phyloP scores from a whole-genome alignment of 2,888 invertebrate genomes.

The Cyclophora albipunctata region DNA sequence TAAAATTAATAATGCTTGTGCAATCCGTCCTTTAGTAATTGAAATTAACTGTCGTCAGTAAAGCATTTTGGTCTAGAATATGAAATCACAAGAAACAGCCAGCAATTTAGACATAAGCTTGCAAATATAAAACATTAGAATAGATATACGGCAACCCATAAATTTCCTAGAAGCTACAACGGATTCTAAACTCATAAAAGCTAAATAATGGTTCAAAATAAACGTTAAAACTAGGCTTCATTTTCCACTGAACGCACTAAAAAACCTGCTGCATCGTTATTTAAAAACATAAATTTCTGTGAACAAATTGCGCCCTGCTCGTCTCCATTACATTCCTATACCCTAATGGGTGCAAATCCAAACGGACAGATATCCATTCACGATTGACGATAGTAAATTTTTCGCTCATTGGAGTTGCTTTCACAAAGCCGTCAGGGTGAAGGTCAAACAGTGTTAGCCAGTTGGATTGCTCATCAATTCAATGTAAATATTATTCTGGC shows the following conservation, averaged over 20 bases:
- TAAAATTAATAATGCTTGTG: too few species aligned
- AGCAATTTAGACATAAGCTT: too few species aligned
- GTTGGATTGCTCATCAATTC: conserved; percentile 55
- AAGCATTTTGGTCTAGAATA: too few species aligned
- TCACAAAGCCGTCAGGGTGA: conserved; percentile 42
- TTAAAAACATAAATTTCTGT: conserved; percentile 21
- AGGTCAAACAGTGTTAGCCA: conserved; percentile 55
- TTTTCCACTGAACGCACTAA: conserved; percentile 4
- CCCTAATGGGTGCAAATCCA: conserved; percentile 21
- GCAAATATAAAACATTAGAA: too few species aligned
- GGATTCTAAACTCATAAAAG: too few species aligned
- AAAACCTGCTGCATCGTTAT: conserved; percentile 4
- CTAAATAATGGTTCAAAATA: too few species aligned
- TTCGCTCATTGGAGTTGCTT: conserved; percentile 50
- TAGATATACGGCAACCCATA: too few species aligned
- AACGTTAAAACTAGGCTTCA: not conserved
- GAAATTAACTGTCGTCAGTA: too few species aligned
- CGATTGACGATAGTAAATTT: conserved; percentile 43
- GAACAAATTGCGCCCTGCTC: conserved; percentile 19
- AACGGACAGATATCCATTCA: conserved; percentile 32
- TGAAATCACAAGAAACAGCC: too few species aligned
- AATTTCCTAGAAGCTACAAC: too few species aligned
- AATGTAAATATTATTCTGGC: conserved; percentile 64
- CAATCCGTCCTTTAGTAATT: too few species aligned
- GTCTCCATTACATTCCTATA: conserved; percentile 19